phyloP scores from a whole-genome alignment of 1,140 invertebrate species.

The Helicoverpa zea region DNA sequence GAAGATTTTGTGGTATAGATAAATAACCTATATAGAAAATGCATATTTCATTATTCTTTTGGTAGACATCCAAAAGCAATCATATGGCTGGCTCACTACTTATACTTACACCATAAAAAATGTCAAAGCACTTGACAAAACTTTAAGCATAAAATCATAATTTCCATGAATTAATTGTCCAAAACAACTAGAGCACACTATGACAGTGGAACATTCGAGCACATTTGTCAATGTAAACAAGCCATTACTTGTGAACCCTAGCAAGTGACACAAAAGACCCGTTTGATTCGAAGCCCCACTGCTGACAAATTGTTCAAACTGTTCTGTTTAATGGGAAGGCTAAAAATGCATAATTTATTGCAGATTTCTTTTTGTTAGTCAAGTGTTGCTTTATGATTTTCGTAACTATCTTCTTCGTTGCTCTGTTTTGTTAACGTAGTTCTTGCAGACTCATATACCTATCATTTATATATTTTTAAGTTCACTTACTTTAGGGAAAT shows the following conservation, averaged over 20 bases:
- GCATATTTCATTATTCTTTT: too few species aligned
- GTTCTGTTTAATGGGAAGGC: neutral
- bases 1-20: too few species aligned
- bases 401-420: too few species aligned
- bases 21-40: too few species aligned
- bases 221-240: conserved; percentile 83
- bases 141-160: neutral
- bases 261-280: conserved; percentile 78
- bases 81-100: too few species aligned
- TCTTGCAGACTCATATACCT: too few species aligned
- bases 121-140: neutral
- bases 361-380: neutral
- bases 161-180: conserved; percentile 46
- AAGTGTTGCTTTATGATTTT: too few species aligned
- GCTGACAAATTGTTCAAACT: conserved; percentile 76
- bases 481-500: too few species aligned
- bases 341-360: conserved; percentile 36
- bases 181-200: conserved; percentile 23
- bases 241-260: conserved; percentile 78
- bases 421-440: too few species aligned
- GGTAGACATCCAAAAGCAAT: too few species aligned
- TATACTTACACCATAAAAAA: neutral
- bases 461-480: too few species aligned
- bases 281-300: conserved; percentile 69
- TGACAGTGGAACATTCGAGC: conserved; percentile 23